Evolutionary conservation across 2,888 invertebrate species (phyloP), one percentile per base, ranked within the genome.

Genomic region (Hemicrepidius hirtus): DNA sequence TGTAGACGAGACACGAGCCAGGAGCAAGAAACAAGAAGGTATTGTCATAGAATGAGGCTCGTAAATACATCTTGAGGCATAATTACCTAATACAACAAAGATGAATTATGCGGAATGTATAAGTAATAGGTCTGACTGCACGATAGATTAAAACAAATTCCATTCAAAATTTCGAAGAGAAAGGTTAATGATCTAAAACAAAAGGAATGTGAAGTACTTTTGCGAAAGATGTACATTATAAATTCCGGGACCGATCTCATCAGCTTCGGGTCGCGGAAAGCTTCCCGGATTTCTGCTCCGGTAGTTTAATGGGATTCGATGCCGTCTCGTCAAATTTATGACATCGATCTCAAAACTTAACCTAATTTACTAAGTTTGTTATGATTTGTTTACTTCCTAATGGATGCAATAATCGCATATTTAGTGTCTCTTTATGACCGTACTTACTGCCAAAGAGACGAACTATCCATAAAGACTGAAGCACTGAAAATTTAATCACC

Each of bases 171-270:
- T 68, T 68, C 21, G 41, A 46, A 55, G 64, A 73, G 73, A 71
- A 70, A 71, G 71, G 75, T 75, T 78, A 78, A 78, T 77, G 77
- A 76, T 74, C 73, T 75, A 77, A 77, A 76, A 76, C 75, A 75
- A 77, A 78, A 77, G 73, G 77, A 76, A 75, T 75, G 75, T 78
- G 77, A 76, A 78, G 77, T 77, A 78, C 76, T 78, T 79, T 75
- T 81, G 80, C 76, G 65, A 80, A 81, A 79, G 78, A 81, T 78
- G 81, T 81, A 82, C 83, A 83, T 82, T 83, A 83, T 83, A 83
- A 82, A 83, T 83, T 83, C 82, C 78, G 78, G 74, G 77, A 71
- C 81, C 80, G 79, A 82, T 81, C 82, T 81, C 83, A 82, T 82
- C 83, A 82, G 80, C 76, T 64, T 64, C 74, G 69, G 78, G 78